A percentile compares a stretch with the other conserved stretches of the same genome.
Evolutionary conservation across 2,113 vertebrate species (phyloP).

Genomic region (Pseudorasbora parva): DNA sequence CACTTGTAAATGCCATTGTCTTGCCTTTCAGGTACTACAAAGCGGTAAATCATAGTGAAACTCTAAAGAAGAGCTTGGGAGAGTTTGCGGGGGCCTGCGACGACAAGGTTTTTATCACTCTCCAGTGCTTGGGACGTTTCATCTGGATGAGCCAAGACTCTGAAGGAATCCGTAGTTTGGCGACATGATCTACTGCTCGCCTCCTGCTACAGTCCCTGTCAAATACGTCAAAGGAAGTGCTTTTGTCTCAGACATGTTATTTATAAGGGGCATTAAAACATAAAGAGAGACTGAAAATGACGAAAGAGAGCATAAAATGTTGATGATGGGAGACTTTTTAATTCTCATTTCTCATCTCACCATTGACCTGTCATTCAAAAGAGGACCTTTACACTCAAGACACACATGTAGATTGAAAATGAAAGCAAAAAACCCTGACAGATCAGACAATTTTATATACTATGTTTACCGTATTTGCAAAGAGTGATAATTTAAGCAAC

Average conservation of each 20-base stretch:
- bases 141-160: conserved; percentile 37
- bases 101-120: conserved; percentile 43
- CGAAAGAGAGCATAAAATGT: not conserved
- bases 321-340: not conserved
- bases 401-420: not conserved
- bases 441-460: not conserved
- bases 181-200: conserved; percentile 38
- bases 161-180: conserved; percentile 21
- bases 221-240: conserved; percentile 27
- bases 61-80: conserved; percentile 33
- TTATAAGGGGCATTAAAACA: conserved; percentile 33
- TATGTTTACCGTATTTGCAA: not conserved
- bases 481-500: not conserved
- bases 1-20: conserved; percentile 49
- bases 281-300: not conserved
- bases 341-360: not conserved
- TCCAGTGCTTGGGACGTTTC: conserved; percentile 48
- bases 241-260: conserved; percentile 27
- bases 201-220: conserved; percentile 19
- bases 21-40: conserved; percentile 85
- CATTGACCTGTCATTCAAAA: not conserved
- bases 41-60: conserved; percentile 85
- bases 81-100: conserved; percentile 31
- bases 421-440: not conserved
- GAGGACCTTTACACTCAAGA: not conserved